Conservation (phyloP, 2,113 vertebrate genomes). For the Macaca mulatta region DNA sequence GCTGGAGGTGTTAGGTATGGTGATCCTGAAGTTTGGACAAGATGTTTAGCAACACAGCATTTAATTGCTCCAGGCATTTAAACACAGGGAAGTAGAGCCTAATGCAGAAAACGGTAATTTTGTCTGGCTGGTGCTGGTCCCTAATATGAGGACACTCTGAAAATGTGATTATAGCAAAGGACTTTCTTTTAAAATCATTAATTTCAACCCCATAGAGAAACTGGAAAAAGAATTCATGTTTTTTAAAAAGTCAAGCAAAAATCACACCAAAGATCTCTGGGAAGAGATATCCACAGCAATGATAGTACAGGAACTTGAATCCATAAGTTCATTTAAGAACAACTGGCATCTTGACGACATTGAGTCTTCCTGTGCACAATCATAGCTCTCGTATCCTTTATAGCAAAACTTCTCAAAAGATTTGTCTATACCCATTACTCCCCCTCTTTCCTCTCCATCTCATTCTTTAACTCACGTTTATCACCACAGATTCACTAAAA, state of each 20-base stretch:
- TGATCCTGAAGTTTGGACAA: neutral
- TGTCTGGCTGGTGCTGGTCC: neutral
- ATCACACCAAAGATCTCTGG: neutral
- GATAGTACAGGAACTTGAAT: neutral
- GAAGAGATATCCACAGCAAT: neutral
- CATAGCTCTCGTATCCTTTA: neutral
- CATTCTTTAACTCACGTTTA: neutral
- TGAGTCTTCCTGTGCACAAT: neutral
- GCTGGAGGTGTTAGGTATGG: neutral
- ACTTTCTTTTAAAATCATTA: slow-evolving; percentile 11
- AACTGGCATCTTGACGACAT: neutral
- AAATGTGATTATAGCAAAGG: neutral
- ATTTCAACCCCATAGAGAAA: neutral
- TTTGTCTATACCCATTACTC: neutral
- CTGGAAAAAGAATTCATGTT: neutral
- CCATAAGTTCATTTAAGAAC: neutral
- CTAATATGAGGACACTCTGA: neutral
- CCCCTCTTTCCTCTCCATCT: neutral
- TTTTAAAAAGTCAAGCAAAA: slow-evolving; percentile 17
- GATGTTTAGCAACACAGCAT: neutral
- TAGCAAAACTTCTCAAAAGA: neutral
- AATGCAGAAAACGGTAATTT: neutral
- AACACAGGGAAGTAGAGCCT: neutral
- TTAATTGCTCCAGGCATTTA: neutral
- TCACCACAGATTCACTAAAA: neutral